Conservation (phyloP, 1,140 invertebrate genomes). For the Halyomorpha halys region DNA sequence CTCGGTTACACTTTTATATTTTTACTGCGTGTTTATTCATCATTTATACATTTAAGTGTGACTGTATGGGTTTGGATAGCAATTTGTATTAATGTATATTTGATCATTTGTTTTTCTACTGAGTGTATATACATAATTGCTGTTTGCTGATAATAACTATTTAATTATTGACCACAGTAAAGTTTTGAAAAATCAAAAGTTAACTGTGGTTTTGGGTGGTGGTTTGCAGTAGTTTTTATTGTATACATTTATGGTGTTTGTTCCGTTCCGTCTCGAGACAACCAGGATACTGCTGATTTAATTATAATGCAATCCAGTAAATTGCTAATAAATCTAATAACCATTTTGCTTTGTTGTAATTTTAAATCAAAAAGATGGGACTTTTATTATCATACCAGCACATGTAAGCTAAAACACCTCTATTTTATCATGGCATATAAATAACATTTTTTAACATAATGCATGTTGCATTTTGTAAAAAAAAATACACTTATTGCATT, state of each 20-base stretch:
- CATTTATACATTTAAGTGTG: conserved; percentile 25
- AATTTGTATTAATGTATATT: conserved; percentile 28
- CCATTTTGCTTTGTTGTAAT: neutral
- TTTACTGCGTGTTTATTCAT: conserved; percentile 21
- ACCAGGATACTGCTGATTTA: conserved; percentile 11
- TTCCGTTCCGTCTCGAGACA: conserved; percentile 8
- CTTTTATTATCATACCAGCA: conserved; percentile 12
- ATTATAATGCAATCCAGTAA: conserved; percentile 9
- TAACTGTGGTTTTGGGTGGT: conserved; percentile 26
- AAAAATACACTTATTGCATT: conserved; percentile 7
- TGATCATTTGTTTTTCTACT: conserved; percentile 24
- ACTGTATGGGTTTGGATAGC: conserved; percentile 28
- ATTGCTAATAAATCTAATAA: conserved; percentile 13
- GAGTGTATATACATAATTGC: conserved; percentile 27
- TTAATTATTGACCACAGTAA: conserved; percentile 16
- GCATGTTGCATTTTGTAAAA: conserved; percentile 13
- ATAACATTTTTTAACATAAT: conserved; percentile 6
- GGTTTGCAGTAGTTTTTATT: conserved; percentile 18
- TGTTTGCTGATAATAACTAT: conserved; percentile 25
- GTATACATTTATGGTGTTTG: conserved; percentile 12
- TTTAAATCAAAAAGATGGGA: neutral
- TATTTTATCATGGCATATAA: conserved; percentile 2
- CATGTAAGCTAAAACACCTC: neutral
- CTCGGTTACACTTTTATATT: conserved; percentile 18
- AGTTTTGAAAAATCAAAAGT: conserved; percentile 21